Evolutionary conservation across 2,797 vertebrate species (phyloP).

Genomic region (Anabacerthia variegaticeps): DNA sequence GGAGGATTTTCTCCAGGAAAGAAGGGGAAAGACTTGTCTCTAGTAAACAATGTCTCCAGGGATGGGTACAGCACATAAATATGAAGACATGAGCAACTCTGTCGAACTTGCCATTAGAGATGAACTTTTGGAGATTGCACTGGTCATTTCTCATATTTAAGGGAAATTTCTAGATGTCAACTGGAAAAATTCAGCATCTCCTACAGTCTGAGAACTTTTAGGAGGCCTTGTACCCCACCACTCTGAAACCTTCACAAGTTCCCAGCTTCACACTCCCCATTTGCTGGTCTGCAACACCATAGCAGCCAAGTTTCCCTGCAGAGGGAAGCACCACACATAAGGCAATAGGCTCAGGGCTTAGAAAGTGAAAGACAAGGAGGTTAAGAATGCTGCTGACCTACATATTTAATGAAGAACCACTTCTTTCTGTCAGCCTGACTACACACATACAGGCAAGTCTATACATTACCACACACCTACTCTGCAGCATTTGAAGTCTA

Average conservation of each 20-base stretch:
- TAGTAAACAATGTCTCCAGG: neutral
- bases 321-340: neutral
- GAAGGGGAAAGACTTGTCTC: neutral
- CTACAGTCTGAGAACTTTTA: neutral
- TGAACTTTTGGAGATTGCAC: neutral
- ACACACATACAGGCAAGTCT: neutral
- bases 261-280: accelerated
- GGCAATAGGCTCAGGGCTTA: neutral
- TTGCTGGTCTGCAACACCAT: neutral
- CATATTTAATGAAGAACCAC: neutral
- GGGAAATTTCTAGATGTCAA: neutral
- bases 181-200: neutral
- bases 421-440: neutral
- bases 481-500: neutral
- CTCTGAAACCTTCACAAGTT: neutral
- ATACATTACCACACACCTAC: neutral
- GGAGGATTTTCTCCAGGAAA: neutral
- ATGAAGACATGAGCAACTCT: accelerated
- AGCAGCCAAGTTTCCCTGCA: neutral
- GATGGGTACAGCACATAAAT: neutral
- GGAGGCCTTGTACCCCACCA: neutral
- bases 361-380: neutral
- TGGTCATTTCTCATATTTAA: neutral
- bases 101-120: neutral
- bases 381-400: neutral